Evolutionary conservation across 2,888 invertebrate species (phyloP), one percentile per base, ranked within the genome.

Genomic region (Nemotelus pantherinus): DNA sequence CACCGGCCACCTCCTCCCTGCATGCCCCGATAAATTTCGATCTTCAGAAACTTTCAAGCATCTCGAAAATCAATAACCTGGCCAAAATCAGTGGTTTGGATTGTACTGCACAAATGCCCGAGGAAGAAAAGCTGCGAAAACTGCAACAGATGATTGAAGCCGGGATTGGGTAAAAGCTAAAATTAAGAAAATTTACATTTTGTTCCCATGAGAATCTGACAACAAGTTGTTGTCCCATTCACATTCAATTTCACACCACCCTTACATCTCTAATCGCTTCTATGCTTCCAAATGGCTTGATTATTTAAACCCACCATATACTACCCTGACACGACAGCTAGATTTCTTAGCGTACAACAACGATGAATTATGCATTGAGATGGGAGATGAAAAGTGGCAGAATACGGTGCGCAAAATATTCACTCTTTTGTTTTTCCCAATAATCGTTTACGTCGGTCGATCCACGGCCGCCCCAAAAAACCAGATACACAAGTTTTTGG

Each of bases 61-160:
- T 67, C 41, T 68, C 76, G 76, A 77, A 77, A 77, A 77, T 77
- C 48, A 77, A 77, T 45, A 77, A 68, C 48, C 45, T 77, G 48
- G 67, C 76, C 39, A 77, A 77, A 68, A 58, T 77, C 44, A 77
- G 76, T 57, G 76, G 76, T 5, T 67, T 77, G 58, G 76, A 77
- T 39, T 68, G 76, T 3, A 39, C 65, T 10, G 39, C 53, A n/a
- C 76, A 83, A 63, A 80, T 80, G 77, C 83, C 83, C 39, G 84
- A 85, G 76, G 86, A 86, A 48, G 86, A 86, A 5, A 85, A 85
- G 79, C 81, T 86, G 81, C 82, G 82, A 39, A 84, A 85, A 10
- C 83, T 87, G 70, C 85, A 86, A 80, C 84, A 85, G 67, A 83
- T 86, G 67, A 85, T 87, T n/a, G 87, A 86, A 79, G 80, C 84